Base-by-base conservation (phyloP, 2,113 vertebrate genomes). In the Scomber scombrus region DNA sequence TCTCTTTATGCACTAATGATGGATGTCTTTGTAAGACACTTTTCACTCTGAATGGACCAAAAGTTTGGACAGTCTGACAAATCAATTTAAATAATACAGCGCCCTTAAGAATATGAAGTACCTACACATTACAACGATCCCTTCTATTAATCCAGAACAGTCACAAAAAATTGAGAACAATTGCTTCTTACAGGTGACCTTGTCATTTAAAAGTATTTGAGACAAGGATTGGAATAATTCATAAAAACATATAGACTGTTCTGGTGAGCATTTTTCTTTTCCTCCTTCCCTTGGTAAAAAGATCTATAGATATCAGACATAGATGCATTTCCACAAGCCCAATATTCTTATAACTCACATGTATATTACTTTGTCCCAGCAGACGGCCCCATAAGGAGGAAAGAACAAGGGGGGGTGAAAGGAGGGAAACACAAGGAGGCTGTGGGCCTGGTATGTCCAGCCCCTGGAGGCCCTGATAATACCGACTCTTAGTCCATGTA, bases 401-500 rank as follows among this genome's bases (percentile, higher is more conserved):
- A 71, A 9, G 73, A 78, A 85, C 69, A 83, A 72, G 72, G 67
- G 78, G 31, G n/a, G 21, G 34, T 56, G 51, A 54, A 60, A 71
- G 64, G 49, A 71, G 31, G 63, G 74, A 76, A 87, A 84, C 77
- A 83, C 71, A 85, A 76, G 65, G 58, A 86, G 71, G 69, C 71
- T 82, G 55, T 60, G 84, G 86, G 89, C 96, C 95, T 96, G 96
- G 96, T 95, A 95, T 96, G 96, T 96, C 95, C 96, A 87, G 95
- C 95, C 97, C 97, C 96, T 96, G 94, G 91, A 96, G 96, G 96
- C 95, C 95, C 93, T 92, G 91, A 94, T 96, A 98, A 97, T 96
- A 97, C 95, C 96, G 95, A 96, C 95, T 96, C 95, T 95, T 95
- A 95, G 95, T 90, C 92, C 96, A 97, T 97, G 97, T 97, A 97